Base-by-base conservation (phyloP, 2,888 invertebrate genomes). In the Tridacna gigas region DNA sequence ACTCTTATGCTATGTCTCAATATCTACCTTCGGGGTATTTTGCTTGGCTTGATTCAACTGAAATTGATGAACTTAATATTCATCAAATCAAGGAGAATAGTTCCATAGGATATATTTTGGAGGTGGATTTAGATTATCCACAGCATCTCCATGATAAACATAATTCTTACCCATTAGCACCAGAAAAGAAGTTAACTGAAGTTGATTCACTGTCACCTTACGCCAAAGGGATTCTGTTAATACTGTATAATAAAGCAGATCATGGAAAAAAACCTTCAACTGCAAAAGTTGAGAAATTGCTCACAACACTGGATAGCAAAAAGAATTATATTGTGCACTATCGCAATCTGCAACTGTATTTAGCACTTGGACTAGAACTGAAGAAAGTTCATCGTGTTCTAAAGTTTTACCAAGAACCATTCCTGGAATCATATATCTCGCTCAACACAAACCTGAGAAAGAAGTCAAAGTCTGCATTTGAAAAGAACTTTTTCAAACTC, bases 371-470 rank as follows among this genome's bases (percentile, higher is more conserved):
- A 4, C 28, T 93, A 78, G 37, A 74, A 47, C 37, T 92, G 0
- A 83, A 74, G 26, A 91, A 89, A 73, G 89, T 93, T 18, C 90
- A 92, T 91, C 79, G 91, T 76, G 88, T 91, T 20, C 77, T 94
- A 25, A 74, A 90, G 83, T 95, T 94, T 86, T 78, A 79, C 86
- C 89, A 92, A 78, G 26, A 48, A 48, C 71, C 47, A 9, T 94
- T 94, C 92, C 80, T 95, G 45, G 92, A 93, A 74, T 48, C 86
- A 7, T 94, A 94, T 73, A 93, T 94, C 0, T 84, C 91, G 0
- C 48, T 71, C 3, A 71, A 71, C 11, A 71, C 71, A n/a, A 47
- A 71, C 9, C 28, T 66, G 12, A 26, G 66, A 26, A 25, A 63
- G 18, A 66, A 26, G 11, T 66, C 66, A 26, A 66, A 71, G 22